Base-by-base conservation (phyloP, 1,140 invertebrate species). In the Phymastichus coffea region DNA sequence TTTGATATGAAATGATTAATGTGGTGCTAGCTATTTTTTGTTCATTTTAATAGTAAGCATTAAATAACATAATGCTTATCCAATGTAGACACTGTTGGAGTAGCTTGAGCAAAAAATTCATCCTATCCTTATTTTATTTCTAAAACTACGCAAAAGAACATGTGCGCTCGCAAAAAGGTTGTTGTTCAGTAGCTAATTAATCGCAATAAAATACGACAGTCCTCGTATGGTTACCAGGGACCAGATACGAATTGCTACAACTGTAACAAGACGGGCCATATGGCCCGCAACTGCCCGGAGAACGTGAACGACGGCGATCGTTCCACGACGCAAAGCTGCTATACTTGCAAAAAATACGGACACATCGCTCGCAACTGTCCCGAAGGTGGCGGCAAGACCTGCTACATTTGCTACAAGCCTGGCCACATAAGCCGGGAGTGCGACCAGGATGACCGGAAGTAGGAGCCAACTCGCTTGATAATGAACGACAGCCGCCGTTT, bases 391-490 rank as follows among this genome's bases (percentile, higher is more conserved):
- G 86, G 87, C 63, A 91, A 92, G 81, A 90, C 87, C 58, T 95
- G 92, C 82, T 94, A 94, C 82, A 87, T 87, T 68, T 95, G 93
- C 80, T 89, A 91, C 79, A 92, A 94, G 79, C 85, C 87, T 49
- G 93, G 92, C 53, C 92, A 95, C 83, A 88, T 94, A 81, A 91
- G 90, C 79, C 88, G 92, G 65, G 92, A 95, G 73, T 95, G 92
- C 81, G 88, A 89, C 68, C 87, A 91, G 75, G 84, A 87, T 58
- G 86, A 85, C 72, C 83, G 83, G 77, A 85, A 86, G 82, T 85
- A 86, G 74, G 69, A 75, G 68, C 75, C 56, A 65, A 73, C 74
- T 75, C 70, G 72, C 74, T 75, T 75, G 72, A 61, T 72, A 66
- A 66, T 66, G 70, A 72, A 67, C 61, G 64, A 70, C 64, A 71